Base-by-base conservation (phyloP, 1,140 invertebrate genomes). In the Macrotrachela quadricornifera region DNA sequence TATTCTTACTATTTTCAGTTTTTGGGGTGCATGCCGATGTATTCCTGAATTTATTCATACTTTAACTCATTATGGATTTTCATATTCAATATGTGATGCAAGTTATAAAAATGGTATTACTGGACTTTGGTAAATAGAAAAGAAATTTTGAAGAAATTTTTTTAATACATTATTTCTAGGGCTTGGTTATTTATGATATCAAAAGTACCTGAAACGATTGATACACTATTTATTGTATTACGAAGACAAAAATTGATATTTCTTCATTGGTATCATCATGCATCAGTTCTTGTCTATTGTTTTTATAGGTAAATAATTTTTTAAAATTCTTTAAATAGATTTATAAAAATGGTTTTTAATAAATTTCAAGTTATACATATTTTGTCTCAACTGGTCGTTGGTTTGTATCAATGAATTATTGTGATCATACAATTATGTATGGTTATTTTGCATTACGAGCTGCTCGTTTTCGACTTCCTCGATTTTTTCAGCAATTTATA, bases 361-460 rank as follows among this genome's bases (percentile, higher is more conserved):
- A n/a, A n/a, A n/a, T n/a, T n/a, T n/a, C n/a, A n/a, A n/a, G n/a
- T n/a, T n/a, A n/a, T n/a, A 82, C 48, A 49, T 46, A 55, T 30
- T 49, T 45, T 21, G 44, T 40, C 44, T 47, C 36, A 0, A 49
- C 47, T 21, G 54, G 54, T 44, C 76, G 87, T 46, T 97, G 91
- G 90, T 96, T 91, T 69, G 84, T 95, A 63, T 83, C 87, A n/a
- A 92, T 97, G 83, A 97, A 97, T 71, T 97, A 88, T 70, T 82
- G 80, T 59, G 88, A 96, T 18, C 92, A 97, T 72, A 42, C 86
- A 56, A 74, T 92, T 58, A 97, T 97, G 92, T 96, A 96, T 71
- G 79, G 82, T 4, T 97, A 97, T 70, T 96, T 92, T 69, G 84
- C 85, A 0, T 68, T 92, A 10, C 77, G 82, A 58, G 84, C 87